Percentiles rank a stretch among this genome's conserved stretches.
Conservation (phyloP, 2,113 vertebrate species). For the Dipodomys spectabilis region DNA sequence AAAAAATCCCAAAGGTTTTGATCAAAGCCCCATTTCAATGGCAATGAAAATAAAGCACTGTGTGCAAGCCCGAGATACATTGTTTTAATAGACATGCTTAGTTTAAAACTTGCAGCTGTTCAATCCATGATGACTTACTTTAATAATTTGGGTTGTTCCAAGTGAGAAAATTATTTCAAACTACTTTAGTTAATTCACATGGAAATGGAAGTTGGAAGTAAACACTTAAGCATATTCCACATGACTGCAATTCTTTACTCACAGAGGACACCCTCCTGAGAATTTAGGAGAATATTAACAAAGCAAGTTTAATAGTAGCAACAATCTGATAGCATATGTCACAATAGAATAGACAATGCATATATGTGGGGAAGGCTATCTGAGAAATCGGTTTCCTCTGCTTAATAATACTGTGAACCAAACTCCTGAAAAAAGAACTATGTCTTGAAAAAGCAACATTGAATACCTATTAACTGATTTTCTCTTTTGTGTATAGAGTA, state of each 20-base stretch:
- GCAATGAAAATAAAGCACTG: neutral
- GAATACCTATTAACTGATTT: neutral
- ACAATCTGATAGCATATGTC: neutral
- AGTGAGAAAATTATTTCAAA: conserved; percentile 72
- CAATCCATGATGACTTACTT: conserved; percentile 78
- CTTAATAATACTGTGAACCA: neutral
- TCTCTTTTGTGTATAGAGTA: neutral
- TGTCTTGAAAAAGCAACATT: neutral
- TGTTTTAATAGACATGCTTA: conserved; percentile 62
- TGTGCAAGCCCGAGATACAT: conserved; percentile 39
- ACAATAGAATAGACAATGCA: neutral
- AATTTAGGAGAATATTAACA: conserved; percentile 4
- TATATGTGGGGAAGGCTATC: neutral
- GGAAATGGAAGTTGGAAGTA: conserved; percentile 52
- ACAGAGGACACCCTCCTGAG: neutral
- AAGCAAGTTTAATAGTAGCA: neutral
- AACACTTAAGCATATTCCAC: conserved; percentile 50
- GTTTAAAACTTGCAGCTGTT: conserved; percentile 66
- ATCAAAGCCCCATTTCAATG: neutral
- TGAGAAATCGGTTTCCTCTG: neutral
- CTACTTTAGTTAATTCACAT: conserved; percentile 72
- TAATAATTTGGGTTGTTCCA: conserved; percentile 80
- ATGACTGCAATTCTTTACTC: conserved; percentile 27
- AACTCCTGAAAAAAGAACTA: neutral
- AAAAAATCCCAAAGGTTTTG: neutral